Conservation (phyloP, 2,888 invertebrate genomes). For the Disparrhopalites patrizii region DNA sequence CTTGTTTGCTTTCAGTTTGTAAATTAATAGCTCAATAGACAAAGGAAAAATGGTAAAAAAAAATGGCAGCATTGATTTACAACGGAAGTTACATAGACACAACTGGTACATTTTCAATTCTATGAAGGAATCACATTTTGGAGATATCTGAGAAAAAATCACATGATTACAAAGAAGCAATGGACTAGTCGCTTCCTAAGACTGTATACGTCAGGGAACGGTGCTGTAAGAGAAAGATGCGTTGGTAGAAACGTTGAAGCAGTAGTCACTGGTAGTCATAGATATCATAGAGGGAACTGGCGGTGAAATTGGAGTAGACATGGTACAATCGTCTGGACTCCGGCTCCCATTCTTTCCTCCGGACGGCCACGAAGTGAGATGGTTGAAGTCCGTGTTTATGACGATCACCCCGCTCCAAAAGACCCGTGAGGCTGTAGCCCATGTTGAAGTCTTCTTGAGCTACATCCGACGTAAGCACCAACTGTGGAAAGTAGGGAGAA, state of each 20-base stretch:
- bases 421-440: conserved; percentile 78
- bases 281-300: conserved; percentile 28
- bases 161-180: too few species aligned
- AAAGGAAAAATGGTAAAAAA: too few species aligned
- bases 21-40: too few species aligned
- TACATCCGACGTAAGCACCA: conserved; percentile 78
- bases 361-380: conserved; percentile 82
- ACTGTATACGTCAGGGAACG: conserved; percentile 15
- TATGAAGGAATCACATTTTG: too few species aligned
- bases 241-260: conserved; percentile 24
- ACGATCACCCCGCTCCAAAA: conserved; percentile 72
- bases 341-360: conserved; percentile 63
- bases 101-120: too few species aligned
- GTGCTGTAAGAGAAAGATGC: conserved; percentile 14
- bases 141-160: too few species aligned
- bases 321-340: conserved; percentile 20
- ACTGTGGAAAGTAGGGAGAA: too few species aligned
- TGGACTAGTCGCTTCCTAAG: too few species aligned
- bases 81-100: too few species aligned
- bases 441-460: conserved; percentile 81
- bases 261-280: conserved; percentile 28
- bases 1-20: too few species aligned
- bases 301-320: conserved; percentile 28
- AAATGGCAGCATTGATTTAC: too few species aligned
- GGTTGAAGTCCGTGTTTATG: conserved; percentile 74